A percentile compares a stretch with the other conserved stretches of the same genome.
Evolutionary conservation across 1,140 invertebrate species (phyloP).

Genomic region (Drosophila sproati): DNA sequence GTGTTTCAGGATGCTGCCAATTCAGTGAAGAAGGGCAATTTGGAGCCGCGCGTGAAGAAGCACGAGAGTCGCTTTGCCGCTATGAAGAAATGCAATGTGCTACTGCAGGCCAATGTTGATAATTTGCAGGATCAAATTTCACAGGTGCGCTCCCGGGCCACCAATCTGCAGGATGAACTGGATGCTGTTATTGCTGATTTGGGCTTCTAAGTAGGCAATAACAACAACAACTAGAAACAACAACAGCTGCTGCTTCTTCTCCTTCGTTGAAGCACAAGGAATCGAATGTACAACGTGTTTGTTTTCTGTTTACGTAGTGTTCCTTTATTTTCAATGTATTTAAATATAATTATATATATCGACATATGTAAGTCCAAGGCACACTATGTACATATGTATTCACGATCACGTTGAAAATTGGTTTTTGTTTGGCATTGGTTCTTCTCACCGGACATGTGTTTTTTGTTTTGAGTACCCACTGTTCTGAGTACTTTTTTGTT

Average conservation of each 20-base stretch:
- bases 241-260: slow-evolving; percentile 2
- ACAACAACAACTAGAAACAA: neutral
- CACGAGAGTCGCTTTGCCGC: slow-evolving; percentile 91
- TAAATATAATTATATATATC: slow-evolving; percentile 62
- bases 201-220: slow-evolving; percentile 65
- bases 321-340: slow-evolving; percentile 65
- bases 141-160: slow-evolving; percentile 91
- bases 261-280: neutral
- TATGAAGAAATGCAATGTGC: slow-evolving; percentile 93
- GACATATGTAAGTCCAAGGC: slow-evolving; percentile 36
- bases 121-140: slow-evolving; percentile 92
- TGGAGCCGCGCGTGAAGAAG: slow-evolving; percentile 87
- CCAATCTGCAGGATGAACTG: slow-evolving; percentile 91
- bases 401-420: slow-evolving; percentile 16
- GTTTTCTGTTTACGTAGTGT: slow-evolving; percentile 72
- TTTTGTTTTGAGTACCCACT: slow-evolving; percentile 2
- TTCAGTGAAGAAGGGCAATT: slow-evolving; percentile 88
- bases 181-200: slow-evolving; percentile 87
- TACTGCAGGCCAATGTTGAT: slow-evolving; percentile 93
- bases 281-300: slow-evolving; percentile 60
- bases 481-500: slow-evolving; percentile 15
- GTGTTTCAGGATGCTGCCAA: slow-evolving; percentile 87
- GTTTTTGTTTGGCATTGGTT: slow-evolving; percentile 6
- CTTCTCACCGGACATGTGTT: neutral
- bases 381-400: slow-evolving; percentile 31